Percentiles rank a stretch among this genome's conserved stretches.
Conservation (phyloP, 2,113 vertebrate species). For the Neodontobutis hainanensis region DNA sequence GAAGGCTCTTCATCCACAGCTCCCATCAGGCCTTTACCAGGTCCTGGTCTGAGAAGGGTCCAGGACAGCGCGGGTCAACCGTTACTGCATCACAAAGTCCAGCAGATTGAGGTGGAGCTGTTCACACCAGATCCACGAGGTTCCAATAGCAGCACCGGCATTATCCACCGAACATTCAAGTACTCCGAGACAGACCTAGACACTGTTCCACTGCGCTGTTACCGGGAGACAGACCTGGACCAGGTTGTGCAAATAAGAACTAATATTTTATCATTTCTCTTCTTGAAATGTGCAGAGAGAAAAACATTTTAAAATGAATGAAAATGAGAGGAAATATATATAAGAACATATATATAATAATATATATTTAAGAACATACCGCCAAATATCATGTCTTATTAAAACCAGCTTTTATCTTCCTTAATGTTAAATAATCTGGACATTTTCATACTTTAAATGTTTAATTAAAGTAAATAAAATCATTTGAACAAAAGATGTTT, state of each 20-base stretch:
- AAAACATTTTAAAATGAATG: too few relatives aligned
- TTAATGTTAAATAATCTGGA: too few relatives aligned
- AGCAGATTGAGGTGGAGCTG: slow-evolving; percentile 84
- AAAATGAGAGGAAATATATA: too few relatives aligned
- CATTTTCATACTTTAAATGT: too few relatives aligned
- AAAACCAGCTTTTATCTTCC: too few relatives aligned
- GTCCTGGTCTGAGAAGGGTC: slow-evolving; percentile 36
- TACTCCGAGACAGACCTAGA: slow-evolving; percentile 97
- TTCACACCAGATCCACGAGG: slow-evolving; percentile 62
- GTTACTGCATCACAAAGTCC: slow-evolving; percentile 72
- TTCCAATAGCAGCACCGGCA: slow-evolving; percentile 62
- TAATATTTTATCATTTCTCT: too few relatives aligned
- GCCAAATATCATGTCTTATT: too few relatives aligned
- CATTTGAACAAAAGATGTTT: neutral
- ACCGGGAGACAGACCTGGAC: slow-evolving; percentile 94
- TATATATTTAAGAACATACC: too few relatives aligned
- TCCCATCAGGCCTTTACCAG: slow-evolving; percentile 29
- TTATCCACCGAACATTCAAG: slow-evolving; percentile 83
- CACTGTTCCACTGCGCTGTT: slow-evolving; percentile 90
- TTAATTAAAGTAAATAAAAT: too few relatives aligned
- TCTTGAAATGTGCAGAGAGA: too few relatives aligned
- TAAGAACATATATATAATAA: too few relatives aligned
- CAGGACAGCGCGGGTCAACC: slow-evolving; percentile 23
- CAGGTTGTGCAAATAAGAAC: slow-evolving; percentile 75
- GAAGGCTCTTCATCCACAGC: slow-evolving; percentile 4